Evolutionary conservation across 1,140 invertebrate genomes (phyloP).

Genomic region (Drosophila bifasciata): DNA sequence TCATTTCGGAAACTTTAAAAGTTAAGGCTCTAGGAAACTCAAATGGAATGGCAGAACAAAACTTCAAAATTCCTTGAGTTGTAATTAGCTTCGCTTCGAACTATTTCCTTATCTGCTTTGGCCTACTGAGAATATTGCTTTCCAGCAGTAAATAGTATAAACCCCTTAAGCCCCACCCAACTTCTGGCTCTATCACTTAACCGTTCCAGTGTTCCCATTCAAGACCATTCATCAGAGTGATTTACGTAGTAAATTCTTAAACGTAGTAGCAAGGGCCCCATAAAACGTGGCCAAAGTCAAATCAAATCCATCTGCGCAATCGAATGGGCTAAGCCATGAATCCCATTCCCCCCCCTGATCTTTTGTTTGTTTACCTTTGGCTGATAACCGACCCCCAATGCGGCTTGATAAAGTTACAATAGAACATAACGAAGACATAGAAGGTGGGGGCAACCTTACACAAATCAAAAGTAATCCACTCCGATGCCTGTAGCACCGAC

Average conservation of each 20-base stretch:
- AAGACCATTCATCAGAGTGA: conserved; percentile 31
- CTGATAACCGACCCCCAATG: conserved; percentile 54
- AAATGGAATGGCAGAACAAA: no score
- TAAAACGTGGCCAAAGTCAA: conserved; percentile 24
- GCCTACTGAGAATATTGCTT: no score
- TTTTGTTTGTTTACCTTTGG: conserved; percentile 16
- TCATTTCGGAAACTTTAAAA: background rate
- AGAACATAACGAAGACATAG: conserved; percentile 23
- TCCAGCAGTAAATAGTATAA: no score
- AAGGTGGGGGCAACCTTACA: conserved; percentile 19
- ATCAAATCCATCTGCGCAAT: conserved; percentile 28
- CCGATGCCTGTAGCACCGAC: conserved; percentile 6
- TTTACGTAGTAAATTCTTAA: conserved; percentile 13
- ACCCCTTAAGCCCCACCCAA: no score
- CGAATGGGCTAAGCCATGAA: conserved; percentile 15
- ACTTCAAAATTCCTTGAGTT: no score
- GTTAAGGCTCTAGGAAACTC: no score
- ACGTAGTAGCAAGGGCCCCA: background rate
- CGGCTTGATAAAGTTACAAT: conserved; percentile 52
- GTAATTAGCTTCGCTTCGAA: no score
- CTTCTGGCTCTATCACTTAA: no score
- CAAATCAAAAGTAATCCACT: conserved; percentile 38
- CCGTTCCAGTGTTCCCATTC: background rate
- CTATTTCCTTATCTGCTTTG: no score
- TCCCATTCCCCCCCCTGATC: conserved; percentile 31